phyloP scores from a whole-genome alignment of 2,888 invertebrate genomes.

The Plebejus argus region DNA sequence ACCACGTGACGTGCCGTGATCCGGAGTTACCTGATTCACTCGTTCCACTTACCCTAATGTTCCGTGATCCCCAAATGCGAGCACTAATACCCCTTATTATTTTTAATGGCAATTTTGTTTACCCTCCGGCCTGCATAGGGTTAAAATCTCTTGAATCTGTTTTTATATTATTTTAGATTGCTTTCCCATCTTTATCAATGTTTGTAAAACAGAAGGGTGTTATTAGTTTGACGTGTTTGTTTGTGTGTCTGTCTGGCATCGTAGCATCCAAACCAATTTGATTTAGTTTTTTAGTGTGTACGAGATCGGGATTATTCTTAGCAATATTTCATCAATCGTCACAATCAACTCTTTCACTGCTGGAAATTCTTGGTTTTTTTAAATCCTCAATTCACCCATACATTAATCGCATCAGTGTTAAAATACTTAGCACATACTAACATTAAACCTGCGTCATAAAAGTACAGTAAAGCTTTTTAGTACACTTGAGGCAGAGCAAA shows the following conservation, averaged over 20 bases:
- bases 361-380: too few species aligned
- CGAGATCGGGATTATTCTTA: not conserved
- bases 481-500: constrained; percentile 38
- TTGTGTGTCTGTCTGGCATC: not conserved
- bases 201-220: not conserved
- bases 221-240: not conserved
- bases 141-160: not conserved
- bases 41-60: constrained; percentile 17
- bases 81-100: constrained; percentile 17
- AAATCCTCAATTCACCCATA: not conserved
- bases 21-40: constrained; percentile 13
- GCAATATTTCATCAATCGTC: too few species aligned
- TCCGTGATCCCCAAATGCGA: constrained; percentile 6
- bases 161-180: constrained; percentile 1
- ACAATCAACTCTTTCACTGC: too few species aligned
- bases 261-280: not conserved
- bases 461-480: constrained; percentile 19
- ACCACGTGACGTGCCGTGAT: not conserved
- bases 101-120: constrained; percentile 17
- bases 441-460: not conserved
- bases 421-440: not conserved
- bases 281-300: not conserved
- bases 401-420: not conserved
- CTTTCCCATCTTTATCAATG: not conserved
- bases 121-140: not conserved